Percentiles rank a stretch among this genome's conserved stretches.
phyloP scores from a whole-genome alignment of 2,888 invertebrate genomes.

The Cyrtodaria siliqua region DNA sequence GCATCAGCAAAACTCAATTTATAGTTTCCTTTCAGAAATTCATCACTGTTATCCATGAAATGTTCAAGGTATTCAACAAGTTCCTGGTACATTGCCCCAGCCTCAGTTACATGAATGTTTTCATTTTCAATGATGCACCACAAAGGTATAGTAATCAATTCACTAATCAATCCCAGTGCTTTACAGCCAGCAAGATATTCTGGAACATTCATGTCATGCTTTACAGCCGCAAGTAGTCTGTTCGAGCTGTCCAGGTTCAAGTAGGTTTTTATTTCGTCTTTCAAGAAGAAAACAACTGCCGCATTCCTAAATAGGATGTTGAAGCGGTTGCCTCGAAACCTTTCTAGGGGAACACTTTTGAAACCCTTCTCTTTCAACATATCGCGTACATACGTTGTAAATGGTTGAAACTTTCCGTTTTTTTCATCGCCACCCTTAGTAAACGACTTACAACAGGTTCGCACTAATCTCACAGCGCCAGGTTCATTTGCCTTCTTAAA shows the following conservation, averaged over 20 bases:
- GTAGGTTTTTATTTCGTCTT: no score
- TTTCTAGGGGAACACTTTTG: no score
- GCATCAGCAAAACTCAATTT: slow-evolving; percentile 6
- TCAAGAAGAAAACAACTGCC: no score
- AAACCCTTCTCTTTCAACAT: slow-evolving; percentile 19
- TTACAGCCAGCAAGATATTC: slow-evolving; percentile 56
- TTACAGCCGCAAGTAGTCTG: no score
- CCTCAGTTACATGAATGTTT: slow-evolving; percentile 26
- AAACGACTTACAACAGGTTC: slow-evolving; percentile 37
- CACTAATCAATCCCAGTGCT: slow-evolving; percentile 45
- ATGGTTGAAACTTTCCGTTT: slow-evolving; percentile 29
- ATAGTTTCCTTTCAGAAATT: slow-evolving; percentile 21
- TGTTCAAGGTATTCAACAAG: slow-evolving; percentile 33
- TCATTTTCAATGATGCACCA: slow-evolving; percentile 41
- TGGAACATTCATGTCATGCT: slow-evolving; percentile 40
- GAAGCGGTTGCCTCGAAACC: no score
- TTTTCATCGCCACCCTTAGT: slow-evolving; percentile 38
- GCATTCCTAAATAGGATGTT: no score
- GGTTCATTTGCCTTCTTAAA: slow-evolving; percentile 21
- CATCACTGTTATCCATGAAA: slow-evolving; percentile 7
- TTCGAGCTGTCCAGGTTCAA: no score
- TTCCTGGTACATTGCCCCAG: slow-evolving; percentile 20
- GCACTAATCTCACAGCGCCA: slow-evolving; percentile 22
- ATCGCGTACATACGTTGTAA: slow-evolving; percentile 20
- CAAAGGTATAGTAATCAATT: slow-evolving; percentile 36